Evolutionary conservation across 2,113 vertebrate species (phyloP), one percentile per base, ranked within the genome.

Genomic region (Myiagra hebetior): DNA sequence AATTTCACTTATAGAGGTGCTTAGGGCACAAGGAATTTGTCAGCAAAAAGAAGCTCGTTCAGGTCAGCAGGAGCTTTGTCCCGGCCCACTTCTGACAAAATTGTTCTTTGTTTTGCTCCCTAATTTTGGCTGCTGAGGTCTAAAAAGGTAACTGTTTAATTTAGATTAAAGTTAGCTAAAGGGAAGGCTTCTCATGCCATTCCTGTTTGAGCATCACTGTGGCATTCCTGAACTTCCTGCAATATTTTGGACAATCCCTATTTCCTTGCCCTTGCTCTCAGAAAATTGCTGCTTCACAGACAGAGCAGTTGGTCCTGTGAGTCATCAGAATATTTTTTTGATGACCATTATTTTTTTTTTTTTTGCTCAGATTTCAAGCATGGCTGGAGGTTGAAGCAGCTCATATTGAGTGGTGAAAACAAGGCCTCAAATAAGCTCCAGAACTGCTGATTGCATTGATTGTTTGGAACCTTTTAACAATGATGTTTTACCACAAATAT

Each of bases 401-500:
- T 33, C 0, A 1, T 31, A 60, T 59, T 67, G 78, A 59, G 33
- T 73, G 30, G 27, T 52, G 31, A 60, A 90, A 26, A 31, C 27
- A 55, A 57, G 89, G 6, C 49, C 47, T 62, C 55, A 39, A 64
- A 13, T 31, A 64, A 75, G 21, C 56, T 62, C 63, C 72, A 87
- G 67, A 91, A 69, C 26, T 75, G n/a, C 74, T 59, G 85, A 79
- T 78, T 62, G 27, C 57, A 77, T 95, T 65, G 64, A 74, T 79
- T 91, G 57, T 93, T 97, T 94, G 79, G 95, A 81, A 68, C 75
- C 41, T 76, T 92, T 95, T 92, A 86, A 59, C 77, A 70, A 10
- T 35, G 14, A 72, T 65, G 72, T 87, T 95, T 97, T 80, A 69
- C 81, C 73, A 68, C 88, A 89, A 86, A 49, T 78, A 30, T 62